Percentiles rank a stretch among this genome's conserved stretches.
Conservation (phyloP, 2,113 vertebrate species). For the Bagarius yarrelli region DNA sequence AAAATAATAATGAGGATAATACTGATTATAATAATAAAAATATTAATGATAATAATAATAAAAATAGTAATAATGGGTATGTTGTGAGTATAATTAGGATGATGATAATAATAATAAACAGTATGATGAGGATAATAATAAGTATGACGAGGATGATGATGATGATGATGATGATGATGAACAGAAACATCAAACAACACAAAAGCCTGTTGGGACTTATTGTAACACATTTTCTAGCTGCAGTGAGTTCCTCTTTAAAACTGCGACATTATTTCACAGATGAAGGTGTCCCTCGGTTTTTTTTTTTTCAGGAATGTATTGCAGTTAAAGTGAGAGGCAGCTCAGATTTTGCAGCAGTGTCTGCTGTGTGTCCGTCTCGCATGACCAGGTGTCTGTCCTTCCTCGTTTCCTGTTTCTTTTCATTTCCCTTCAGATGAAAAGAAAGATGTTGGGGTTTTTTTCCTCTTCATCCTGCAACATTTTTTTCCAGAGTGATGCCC, state of each 20-base stretch:
- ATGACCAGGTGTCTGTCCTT: neutral
- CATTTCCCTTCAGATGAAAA: no score
- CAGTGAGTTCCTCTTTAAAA: neutral
- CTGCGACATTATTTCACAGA: neutral
- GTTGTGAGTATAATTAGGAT: neutral
- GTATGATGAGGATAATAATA: neutral
- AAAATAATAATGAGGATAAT: no score
- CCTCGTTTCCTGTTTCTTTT: neutral
- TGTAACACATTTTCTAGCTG: neutral
- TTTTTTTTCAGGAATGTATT: neutral
- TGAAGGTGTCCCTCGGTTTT: neutral
- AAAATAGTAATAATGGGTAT: no score
- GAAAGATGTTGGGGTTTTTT: neutral
- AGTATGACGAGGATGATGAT: no score
- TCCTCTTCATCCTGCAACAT: neutral
- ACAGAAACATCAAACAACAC: neutral
- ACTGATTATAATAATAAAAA: no score
- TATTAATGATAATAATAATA: neutral
- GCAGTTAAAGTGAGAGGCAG: neutral
- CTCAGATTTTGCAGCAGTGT: neutral
- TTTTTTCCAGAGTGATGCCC: neutral
- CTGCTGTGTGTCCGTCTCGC: neutral
- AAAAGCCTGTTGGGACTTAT: neutral
- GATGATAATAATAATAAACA: neutral
- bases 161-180: neutral